These are phyloP conservation scores for Lymantria dispar DNA, from an alignment of 2,888 invertebrate species.

Conservation along the genomic window DNA sequence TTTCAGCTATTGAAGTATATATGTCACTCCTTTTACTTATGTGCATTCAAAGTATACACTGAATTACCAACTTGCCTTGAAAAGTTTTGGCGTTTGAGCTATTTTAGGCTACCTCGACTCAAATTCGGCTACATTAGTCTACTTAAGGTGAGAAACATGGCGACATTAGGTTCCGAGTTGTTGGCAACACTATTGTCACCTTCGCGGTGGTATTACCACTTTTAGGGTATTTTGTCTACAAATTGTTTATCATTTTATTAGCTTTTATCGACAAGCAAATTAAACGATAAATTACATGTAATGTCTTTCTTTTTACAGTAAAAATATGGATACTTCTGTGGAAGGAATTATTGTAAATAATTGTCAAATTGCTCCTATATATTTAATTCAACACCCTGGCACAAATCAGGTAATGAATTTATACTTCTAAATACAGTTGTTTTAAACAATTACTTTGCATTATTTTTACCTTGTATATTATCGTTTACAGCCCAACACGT, in stretches of 20 bases:
- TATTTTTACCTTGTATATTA: constrained; percentile 14
- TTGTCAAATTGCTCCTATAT: constrained; percentile 73
- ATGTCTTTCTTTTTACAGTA: constrained; percentile 38
- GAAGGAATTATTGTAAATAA: constrained; percentile 66
- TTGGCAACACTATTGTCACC: constrained; percentile 28
- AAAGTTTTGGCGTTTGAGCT: no score
- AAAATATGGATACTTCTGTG: constrained; percentile 62
- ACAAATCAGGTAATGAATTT: constrained; percentile 61
- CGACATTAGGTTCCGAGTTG: constrained; percentile 7
- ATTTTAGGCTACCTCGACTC: no score
- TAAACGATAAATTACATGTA: constrained; percentile 25
- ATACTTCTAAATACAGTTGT: background rate
- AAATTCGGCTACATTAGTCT: no score
- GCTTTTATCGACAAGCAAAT: constrained; percentile 6
- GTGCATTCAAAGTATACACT: no score
- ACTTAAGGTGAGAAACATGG: no score
- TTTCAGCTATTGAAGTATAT: no score
- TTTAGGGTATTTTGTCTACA: constrained; percentile 8
- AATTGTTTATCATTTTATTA: constrained; percentile 3
- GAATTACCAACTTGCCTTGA: no score
- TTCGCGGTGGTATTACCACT: constrained; percentile 33
- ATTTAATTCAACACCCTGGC: constrained; percentile 69
- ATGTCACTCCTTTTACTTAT: no score
- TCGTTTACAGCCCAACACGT: constrained; percentile 62
- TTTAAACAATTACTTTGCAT: constrained; percentile 7